Percentiles rank a stretch among this genome's conserved stretches.
These are phyloP conservation scores for Pseudomugil tenellus DNA, from an alignment of 2,797 vertebrate genomes.

Conservation along the genomic window DNA sequence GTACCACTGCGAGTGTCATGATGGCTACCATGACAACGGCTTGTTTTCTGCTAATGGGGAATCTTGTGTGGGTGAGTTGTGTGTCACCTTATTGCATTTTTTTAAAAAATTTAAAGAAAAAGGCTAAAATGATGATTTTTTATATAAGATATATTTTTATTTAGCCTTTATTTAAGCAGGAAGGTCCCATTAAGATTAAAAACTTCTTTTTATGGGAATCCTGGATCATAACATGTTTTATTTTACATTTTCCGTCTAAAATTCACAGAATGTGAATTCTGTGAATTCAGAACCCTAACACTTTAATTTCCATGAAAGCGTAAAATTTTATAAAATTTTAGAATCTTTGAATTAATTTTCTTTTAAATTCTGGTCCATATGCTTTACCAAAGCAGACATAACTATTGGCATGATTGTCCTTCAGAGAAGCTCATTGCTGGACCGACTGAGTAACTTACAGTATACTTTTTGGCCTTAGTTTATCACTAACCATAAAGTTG, in stretches of 20 bases:
- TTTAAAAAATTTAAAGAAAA: too few relatives aligned
- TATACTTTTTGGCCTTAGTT: conserved; percentile 6
- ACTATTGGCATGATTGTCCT: conserved; percentile 5
- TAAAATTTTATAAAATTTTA: not conserved
- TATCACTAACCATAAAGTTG: not conserved
- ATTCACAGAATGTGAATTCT: not conserved
- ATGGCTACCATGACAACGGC: conserved; percentile 98
- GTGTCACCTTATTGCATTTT: not conserved
- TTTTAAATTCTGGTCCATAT: not conserved
- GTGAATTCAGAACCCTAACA: too few relatives aligned
- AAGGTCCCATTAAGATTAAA: too few relatives aligned
- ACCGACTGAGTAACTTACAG: conserved; percentile 4
- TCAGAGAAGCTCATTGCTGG: not conserved
- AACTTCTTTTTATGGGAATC: too few relatives aligned
- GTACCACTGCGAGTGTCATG: conserved; percentile 99
- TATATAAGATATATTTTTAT: not conserved
- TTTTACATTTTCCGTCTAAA: not conserved
- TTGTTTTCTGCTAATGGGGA: conserved; percentile 95
- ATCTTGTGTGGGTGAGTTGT: conserved; percentile 93
- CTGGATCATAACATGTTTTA: too few relatives aligned
- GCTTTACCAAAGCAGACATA: conserved; percentile 2
- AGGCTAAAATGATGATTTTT: too few relatives aligned
- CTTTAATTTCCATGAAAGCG: not conserved
- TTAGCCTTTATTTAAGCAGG: too few relatives aligned
- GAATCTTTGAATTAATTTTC: not conserved